A percentile compares a stretch with the other conserved stretches of the same genome.
These are phyloP conservation scores for Threskiornis aethiopicus DNA, from an alignment of 2,797 vertebrate species.

Conservation along the genomic window DNA sequence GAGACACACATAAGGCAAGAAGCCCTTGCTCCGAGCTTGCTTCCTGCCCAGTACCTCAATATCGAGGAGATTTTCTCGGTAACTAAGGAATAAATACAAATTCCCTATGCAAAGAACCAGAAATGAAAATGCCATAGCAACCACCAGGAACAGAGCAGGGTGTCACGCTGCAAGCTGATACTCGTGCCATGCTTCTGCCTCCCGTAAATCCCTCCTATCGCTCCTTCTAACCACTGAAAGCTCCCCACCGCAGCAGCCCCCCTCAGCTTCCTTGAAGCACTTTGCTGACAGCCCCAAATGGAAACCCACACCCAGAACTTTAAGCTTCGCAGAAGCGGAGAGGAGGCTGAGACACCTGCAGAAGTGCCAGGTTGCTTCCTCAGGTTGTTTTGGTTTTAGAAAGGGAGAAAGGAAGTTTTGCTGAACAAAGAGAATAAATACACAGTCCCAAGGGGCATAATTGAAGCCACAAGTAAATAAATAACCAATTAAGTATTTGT, in stretches of 20 bases:
- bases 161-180: background rate
- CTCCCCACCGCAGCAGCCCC: background rate
- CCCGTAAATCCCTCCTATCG: background rate
- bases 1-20: background rate
- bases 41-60: background rate
- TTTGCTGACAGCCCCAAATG: background rate
- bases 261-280: background rate
- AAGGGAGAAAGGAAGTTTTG: background rate
- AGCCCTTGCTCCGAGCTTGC: background rate
- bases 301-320: background rate
- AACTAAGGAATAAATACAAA: background rate
- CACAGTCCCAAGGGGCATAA: background rate
- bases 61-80: background rate
- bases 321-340: background rate
- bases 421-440: background rate
- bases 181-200: background rate
- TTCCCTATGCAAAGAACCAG: background rate
- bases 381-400: background rate
- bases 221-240: background rate
- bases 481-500: background rate
- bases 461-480: background rate
- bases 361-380: background rate
- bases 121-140: conserved; percentile 5
- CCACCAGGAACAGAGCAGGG: background rate
- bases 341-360: background rate